Base-by-base conservation (phyloP, 2,113 vertebrate genomes). In the Nothoprocta pentlandii region DNA sequence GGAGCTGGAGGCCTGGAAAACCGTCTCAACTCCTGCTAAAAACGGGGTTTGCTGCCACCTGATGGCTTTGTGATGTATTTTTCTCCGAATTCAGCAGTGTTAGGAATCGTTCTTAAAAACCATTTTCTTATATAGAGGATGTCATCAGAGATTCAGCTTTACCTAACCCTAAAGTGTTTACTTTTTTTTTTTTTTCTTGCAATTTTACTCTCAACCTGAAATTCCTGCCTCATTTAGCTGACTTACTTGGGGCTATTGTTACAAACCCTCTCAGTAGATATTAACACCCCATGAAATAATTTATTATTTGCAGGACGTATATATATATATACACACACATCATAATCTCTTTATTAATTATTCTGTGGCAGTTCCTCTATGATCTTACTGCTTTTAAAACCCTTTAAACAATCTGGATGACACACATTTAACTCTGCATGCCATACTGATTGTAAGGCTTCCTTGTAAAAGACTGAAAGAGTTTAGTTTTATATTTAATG, bases 41-140 rank as follows among this genome's bases (percentile, higher is more conserved):
- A 84, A 93, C 95, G 97, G 91, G 20, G 39, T 97, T 97, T 98
- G 97, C 97, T 98, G 97, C 97, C 98, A 98, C 89, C 98, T 96
- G 78, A 77, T 97, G 98, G 98, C 63, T 4, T 83, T 74, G 2
- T 39, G 61, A 64, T 77, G 62, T 90, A 97, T 80, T 96, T 92
- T 74, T 87, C 26, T 84, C 59, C 53, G 67, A 39, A 32, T 10
- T 14, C 12, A 66, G 62, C 53, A 7, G 4, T 49, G 22, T 34
- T 36, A 12, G 4, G 5, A 74, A 39, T 32, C 66, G 53, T 39
- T 64, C 25, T 82, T 32, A 36, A 20, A 62, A 63, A 71, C 56
- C 4, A 63, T 89, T 41, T 67, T 32, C 13, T 54, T 79, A 28
- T 59, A 1, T 5, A 41, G 63, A 36, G 47, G 15, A 44, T 46